Evolutionary conservation across 2,113 vertebrate genomes (phyloP).

Genomic region (Cyrtonyx montezumae): DNA sequence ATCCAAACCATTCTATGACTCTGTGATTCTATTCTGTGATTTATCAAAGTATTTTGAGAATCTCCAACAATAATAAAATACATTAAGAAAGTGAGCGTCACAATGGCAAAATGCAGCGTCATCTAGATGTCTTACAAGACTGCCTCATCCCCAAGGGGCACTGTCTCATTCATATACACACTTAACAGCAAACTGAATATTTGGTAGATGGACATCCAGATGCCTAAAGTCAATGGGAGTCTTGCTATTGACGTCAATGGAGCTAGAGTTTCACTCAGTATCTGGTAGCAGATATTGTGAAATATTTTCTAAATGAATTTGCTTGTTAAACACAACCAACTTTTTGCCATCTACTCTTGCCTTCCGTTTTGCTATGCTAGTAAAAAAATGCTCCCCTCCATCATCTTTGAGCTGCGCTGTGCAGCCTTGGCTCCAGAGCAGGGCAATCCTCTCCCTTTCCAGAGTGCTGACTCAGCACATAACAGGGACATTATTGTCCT

Average conservation of each 20-base stretch:
- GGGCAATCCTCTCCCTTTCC: not conserved
- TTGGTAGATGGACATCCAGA: not conserved
- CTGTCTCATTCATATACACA: not conserved
- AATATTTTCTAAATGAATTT: not conserved
- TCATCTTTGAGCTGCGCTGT: not conserved
- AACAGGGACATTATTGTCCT: not conserved
- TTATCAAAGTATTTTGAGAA: not conserved
- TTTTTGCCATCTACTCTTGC: not conserved
- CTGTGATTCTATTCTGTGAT: too few relatives aligned
- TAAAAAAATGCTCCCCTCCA: too few relatives aligned
- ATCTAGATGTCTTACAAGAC: not conserved
- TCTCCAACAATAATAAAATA: accelerated
- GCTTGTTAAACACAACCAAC: not conserved
- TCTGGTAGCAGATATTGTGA: not conserved
- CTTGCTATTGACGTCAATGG: not conserved
- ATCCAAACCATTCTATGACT: too few relatives aligned
- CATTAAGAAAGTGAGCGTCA: not conserved
- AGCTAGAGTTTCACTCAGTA: not conserved
- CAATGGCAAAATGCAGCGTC: not conserved
- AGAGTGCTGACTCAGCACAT: not conserved
- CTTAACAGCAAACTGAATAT: not conserved
- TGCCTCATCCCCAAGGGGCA: accelerated
- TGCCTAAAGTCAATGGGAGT: not conserved
- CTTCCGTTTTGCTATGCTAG: not conserved
- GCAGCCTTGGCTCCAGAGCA: not conserved